Evolutionary conservation across 2,888 invertebrate species (phyloP), one percentile per base, ranked within the genome.

Genomic region (Limnephilus auricula): DNA sequence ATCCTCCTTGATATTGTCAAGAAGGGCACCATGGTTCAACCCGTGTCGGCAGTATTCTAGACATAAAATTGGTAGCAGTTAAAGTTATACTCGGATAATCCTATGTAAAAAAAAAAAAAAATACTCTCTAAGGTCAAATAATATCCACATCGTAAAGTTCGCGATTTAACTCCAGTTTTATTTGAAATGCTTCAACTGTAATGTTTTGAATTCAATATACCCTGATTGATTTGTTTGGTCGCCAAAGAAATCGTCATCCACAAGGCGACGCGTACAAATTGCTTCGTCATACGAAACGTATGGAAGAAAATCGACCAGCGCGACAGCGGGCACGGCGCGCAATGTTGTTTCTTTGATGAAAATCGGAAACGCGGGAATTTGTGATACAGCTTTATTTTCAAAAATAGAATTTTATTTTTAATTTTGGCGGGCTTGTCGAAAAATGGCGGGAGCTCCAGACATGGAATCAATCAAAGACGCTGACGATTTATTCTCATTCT

Each of bases 331-430:
- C 87, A 87, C 65, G 32, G 18, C 87, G 18, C 34, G 34, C 18
- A 88, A 32, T 31, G n/a, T 90, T 79, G 34, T 87, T 80, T 45
- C 91, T 91, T 89, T 83, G 91, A 91, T 89, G 91, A 89, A 88
- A 89, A 91, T 91, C 88, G 82, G 80, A 90, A 90, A 79, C 80
- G 85, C 50, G 87, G 79, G 86, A 87, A 87, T 87, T 90, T 40
- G 90, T 85, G 85, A 90, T 90, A 78, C 84, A 79, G 80, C 31
- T 83, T 90, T 82, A 32, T 84, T 65, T 65, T 87, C 87, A 15
- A 86, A 80, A 86, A 90, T 80, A 79, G 90, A 90, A 90, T 31
- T 78, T 78, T 90, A 88, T 78, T 88, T 88, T 88, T 88, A 85
- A 78, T 88, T 78, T 88, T 87, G 87, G 87, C 87, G 78, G 78